Evolutionary conservation across 2,113 vertebrate species (phyloP).

Genomic region (Chaetodon trifascialis): DNA sequence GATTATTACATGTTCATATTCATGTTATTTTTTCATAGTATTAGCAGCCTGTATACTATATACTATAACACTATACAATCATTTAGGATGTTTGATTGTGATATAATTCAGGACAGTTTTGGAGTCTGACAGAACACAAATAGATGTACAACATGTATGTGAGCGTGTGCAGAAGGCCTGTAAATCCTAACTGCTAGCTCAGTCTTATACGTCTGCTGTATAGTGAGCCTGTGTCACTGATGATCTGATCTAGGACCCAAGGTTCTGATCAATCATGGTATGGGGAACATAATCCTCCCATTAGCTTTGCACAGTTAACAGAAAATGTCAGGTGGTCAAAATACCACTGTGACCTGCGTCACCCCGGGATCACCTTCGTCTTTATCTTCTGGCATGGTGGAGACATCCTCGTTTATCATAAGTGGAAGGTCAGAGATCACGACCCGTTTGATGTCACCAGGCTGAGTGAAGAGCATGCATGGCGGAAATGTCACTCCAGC

Average conservation of each 20-base stretch:
- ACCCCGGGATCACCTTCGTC: slow-evolving; percentile 32
- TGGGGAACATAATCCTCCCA: slow-evolving; percentile 11
- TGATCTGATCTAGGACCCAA: slow-evolving; percentile 28
- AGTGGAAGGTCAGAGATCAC: slow-evolving; percentile 36
- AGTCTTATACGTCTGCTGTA: slow-evolving; percentile 6
- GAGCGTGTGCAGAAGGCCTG: background rate
- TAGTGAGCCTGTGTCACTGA: slow-evolving; percentile 26
- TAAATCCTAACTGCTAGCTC: background rate
- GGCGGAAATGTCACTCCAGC: slow-evolving; percentile 3
- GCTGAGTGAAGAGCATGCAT: slow-evolving; percentile 29
- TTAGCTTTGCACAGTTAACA: slow-evolving; percentile 45
- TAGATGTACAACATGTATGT: background rate
- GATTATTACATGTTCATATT: too few relatives aligned
- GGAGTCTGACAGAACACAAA: background rate
- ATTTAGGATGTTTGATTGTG: background rate
- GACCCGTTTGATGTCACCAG: slow-evolving; percentile 43
- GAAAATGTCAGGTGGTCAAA: slow-evolving; percentile 47
- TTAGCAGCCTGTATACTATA: too few relatives aligned
- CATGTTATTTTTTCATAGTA: too few relatives aligned
- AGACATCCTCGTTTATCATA: slow-evolving; percentile 58
- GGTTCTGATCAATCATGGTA: slow-evolving; percentile 32
- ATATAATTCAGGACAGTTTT: slow-evolving; percentile 1
- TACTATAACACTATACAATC: too few relatives aligned
- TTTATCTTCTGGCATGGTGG: too few relatives aligned
- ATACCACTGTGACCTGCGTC: slow-evolving; percentile 34